phyloP scores from a whole-genome alignment of 30 jellyfish, hydroid and myxozoan genomes.

The Turritopsis dohrnii region DNA sequence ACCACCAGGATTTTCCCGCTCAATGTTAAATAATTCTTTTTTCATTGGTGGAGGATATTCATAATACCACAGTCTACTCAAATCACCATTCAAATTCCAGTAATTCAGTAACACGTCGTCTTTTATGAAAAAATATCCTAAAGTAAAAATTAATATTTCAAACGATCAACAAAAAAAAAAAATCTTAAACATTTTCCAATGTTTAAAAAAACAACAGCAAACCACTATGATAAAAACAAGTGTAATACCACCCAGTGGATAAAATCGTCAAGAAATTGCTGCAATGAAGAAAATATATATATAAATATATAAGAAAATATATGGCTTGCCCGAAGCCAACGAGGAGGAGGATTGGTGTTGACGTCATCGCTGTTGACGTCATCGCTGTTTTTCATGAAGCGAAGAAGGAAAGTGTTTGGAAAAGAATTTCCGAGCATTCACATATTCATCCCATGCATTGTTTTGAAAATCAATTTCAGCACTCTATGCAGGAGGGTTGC shows the following conservation, averaged over 20 bases:
- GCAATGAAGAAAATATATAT: too few relatives aligned
- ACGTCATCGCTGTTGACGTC: neutral
- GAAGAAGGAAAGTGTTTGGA: neutral
- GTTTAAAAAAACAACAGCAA: too few relatives aligned
- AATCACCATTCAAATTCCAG: constrained; percentile 5
- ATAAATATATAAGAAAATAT: too few relatives aligned
- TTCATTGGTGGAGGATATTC: neutral
- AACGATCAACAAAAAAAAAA: too few relatives aligned
- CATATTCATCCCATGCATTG: neutral
- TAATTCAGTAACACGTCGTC: constrained; percentile 1
- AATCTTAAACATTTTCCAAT: too few relatives aligned
- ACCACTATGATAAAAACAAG: too few relatives aligned
- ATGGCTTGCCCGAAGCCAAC: constrained; percentile 84
- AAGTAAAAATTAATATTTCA: neutral
- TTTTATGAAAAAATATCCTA: constrained; percentile 17
- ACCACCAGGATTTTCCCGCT: neutral
- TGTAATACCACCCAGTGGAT: too few relatives aligned
- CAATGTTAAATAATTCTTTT: neutral
- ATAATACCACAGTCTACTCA: neutral
- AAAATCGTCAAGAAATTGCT: too few relatives aligned
- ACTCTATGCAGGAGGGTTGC: neutral
- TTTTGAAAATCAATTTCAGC: neutral
- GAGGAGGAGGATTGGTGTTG: constrained; percentile 98
- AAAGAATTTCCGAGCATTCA: neutral
- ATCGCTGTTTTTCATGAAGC: too few relatives aligned